These are phyloP conservation scores for Melanostigma gelatinosum DNA, from an alignment of 2,113 vertebrate species.

Conservation along the genomic window DNA sequence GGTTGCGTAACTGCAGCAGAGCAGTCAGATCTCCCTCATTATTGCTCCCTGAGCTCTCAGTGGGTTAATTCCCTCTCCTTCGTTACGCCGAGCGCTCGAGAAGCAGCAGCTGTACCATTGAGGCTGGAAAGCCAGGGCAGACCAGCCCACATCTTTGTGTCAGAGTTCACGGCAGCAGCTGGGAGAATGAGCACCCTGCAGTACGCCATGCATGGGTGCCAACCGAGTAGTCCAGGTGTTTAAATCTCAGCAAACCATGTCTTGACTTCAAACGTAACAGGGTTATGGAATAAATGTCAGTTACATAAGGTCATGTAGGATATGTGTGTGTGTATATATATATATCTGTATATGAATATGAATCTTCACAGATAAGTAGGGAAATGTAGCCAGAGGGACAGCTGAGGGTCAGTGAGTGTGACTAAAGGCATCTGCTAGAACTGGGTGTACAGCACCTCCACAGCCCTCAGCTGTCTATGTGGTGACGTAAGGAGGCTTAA, in stretches of 20 bases:
- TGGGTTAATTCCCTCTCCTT: conserved; percentile 73
- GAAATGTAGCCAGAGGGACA: conserved; percentile 56
- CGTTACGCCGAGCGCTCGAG: conserved; percentile 41
- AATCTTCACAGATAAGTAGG: conserved; percentile 35
- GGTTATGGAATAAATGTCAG: conserved; percentile 36
- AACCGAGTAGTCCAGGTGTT: conserved; percentile 9
- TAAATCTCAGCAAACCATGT: conserved; percentile 33
- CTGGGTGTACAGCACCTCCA: conserved; percentile 38
- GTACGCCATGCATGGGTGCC: conserved; percentile 23
- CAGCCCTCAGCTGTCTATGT: conserved; percentile 63
- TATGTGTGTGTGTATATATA: conserved; percentile 18
- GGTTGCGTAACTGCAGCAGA: conserved; percentile 72
- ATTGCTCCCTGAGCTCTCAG: conserved; percentile 73
- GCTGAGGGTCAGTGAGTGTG: conserved; percentile 57
- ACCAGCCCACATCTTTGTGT: conserved; percentile 46
- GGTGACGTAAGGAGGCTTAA: conserved; percentile 63
- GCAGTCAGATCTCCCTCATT: conserved; percentile 77
- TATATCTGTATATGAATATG: conserved; percentile 35
- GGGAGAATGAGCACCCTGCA: conserved; percentile 23
- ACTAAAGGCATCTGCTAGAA: conserved; percentile 60
- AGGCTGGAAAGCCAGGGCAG: conserved; percentile 36
- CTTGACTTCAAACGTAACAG: conserved; percentile 29
- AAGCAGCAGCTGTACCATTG: conserved; percentile 35
- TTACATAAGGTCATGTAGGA: conserved; percentile 63
- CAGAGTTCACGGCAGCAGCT: conserved; percentile 39